Base-by-base conservation (phyloP, 2,797 vertebrate species). In the Phoeniculus purpureus region DNA sequence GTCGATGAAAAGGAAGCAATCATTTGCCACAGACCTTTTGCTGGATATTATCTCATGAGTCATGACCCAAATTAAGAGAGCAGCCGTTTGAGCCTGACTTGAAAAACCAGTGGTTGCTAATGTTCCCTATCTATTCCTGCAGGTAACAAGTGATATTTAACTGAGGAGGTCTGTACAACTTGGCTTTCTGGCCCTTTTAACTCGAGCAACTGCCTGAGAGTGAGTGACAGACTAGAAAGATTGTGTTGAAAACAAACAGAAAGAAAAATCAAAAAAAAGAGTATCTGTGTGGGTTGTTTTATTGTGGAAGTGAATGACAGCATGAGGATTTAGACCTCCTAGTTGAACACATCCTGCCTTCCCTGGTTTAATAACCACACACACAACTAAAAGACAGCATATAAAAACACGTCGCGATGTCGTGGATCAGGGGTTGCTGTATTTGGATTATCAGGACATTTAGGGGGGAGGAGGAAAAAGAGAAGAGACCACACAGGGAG, bases 401-500 rank as follows among this genome's bases (percentile, higher is more conserved):
- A 95, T 95, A 95, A 95, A 94, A 96, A 94, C 90, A 91, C 45
- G 93, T 52, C 81, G 50, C 91, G 58, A 90, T 94, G 94, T 82
- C 95, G 94, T 87, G 75, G 93, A 94, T 96, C 94, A 66, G 95
- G 95, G 87, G 85, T 83, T 92, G 94, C 40, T 55, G 88, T 96
- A 96, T 96, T 97, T 95, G 96, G 97, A 97, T 97, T 96, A 89
- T 94, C 92, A 89, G 96, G 97, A 93, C 97, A 92, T 96, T 97
- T 94, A 86, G 94, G 87, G 3, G 7, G 92, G 45, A 84, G 58
- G 59, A 94, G 93, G 55, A 34, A 31, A 56, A 95, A 95, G 95
- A 96, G 81, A 92, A 74, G 84, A 94, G 98, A 98, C 98, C 98
- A 98, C 98, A 98, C 98, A 98, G 98, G 98, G 98, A 98, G 98